These are phyloP conservation scores for Dynastes hyllus DNA, from an alignment of 2,888 invertebrate genomes.

Conservation along the genomic window DNA sequence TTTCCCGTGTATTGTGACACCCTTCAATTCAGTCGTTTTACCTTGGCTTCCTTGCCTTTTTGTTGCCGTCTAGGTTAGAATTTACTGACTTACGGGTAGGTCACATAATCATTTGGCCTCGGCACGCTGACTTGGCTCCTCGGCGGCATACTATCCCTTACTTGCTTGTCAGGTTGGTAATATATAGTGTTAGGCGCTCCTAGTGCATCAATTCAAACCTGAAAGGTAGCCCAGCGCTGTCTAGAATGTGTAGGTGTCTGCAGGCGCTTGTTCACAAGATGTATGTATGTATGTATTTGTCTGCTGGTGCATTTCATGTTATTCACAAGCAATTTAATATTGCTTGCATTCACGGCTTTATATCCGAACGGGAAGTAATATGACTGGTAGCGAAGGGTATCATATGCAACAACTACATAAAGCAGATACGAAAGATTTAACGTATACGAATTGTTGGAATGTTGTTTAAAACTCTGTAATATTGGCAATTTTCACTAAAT, in stretches of 20 bases:
- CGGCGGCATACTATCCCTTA: slow-evolving; percentile 46
- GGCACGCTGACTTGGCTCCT: slow-evolving; percentile 32
- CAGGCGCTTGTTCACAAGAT: slow-evolving; percentile 1
- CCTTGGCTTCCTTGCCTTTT: background rate
- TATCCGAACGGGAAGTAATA: background rate
- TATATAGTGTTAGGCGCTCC: slow-evolving; percentile 44
- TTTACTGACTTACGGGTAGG: background rate
- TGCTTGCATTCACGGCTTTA: slow-evolving; percentile 1
- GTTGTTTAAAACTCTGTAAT: too few species aligned
- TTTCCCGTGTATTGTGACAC: slow-evolving; percentile 9
- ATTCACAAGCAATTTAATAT: slow-evolving; percentile 26
- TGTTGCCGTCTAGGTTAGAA: background rate
- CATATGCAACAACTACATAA: too few species aligned
- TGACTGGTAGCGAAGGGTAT: too few species aligned
- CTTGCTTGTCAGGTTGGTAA: slow-evolving; percentile 45
- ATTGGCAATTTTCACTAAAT: too few species aligned
- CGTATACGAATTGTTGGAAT: too few species aligned
- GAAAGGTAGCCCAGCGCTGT: background rate
- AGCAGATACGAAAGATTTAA: too few species aligned
- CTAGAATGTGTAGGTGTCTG: background rate
- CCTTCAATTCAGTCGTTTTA: background rate
- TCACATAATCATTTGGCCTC: background rate
- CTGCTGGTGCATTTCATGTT: slow-evolving; percentile 27
- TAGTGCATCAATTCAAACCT: slow-evolving; percentile 31
- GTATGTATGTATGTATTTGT: slow-evolving; percentile 31